Evolutionary conservation across 2,797 vertebrate species (phyloP).

Genomic region (Rachycentron canadum): DNA sequence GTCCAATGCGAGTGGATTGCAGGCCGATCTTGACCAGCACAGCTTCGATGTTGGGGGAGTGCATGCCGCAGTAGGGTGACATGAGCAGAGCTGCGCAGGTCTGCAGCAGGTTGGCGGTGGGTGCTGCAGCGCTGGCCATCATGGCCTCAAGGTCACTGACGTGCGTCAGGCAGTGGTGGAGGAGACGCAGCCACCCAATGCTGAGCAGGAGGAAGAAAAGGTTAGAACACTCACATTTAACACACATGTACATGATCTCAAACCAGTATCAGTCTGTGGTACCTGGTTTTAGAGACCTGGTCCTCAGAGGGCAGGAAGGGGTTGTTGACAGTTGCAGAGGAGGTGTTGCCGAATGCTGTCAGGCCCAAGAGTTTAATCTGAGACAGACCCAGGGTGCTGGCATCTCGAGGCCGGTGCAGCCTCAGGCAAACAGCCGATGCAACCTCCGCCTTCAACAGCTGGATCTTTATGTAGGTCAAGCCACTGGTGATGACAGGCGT

Average conservation of each 20-base stretch:
- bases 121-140: constrained; percentile 98
- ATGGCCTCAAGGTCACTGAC: constrained; percentile 97
- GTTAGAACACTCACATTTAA: background rate
- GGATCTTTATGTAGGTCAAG: constrained; percentile 98
- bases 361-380: constrained; percentile 98
- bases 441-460: constrained; percentile 97
- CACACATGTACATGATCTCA: accelerated
- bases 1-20: constrained; percentile 96
- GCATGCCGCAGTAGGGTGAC: constrained; percentile 99
- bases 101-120: constrained; percentile 97
- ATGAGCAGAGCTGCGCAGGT: constrained; percentile 97
- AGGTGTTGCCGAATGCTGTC: constrained; percentile 97
- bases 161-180: constrained; percentile 98
- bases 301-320: constrained; percentile 99
- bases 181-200: constrained; percentile 96
- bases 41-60: constrained; percentile 98
- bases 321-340: constrained; percentile 98
- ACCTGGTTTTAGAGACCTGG: constrained; percentile 99
- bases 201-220: constrained; percentile 74
- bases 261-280: background rate
- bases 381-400: constrained; percentile 96
- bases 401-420: constrained; percentile 96
- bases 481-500: constrained; percentile 97
- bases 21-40: constrained; percentile 98
- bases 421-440: constrained; percentile 97